phyloP scores from a whole-genome alignment of 2,797 vertebrate genomes.

The Semotilus atromaculatus region DNA sequence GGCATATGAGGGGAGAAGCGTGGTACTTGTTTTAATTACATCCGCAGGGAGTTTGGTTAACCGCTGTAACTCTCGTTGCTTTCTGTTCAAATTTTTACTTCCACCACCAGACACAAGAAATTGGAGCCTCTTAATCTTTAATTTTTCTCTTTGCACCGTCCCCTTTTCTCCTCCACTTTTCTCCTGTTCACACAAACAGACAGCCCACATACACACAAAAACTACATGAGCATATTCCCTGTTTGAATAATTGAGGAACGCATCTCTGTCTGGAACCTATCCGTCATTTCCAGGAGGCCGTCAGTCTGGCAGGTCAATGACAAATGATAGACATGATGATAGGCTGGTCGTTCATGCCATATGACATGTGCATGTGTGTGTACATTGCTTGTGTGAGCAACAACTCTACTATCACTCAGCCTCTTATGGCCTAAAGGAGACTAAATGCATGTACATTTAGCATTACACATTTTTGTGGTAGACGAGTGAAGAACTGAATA shows the following conservation, averaged over 20 bases:
- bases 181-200: constrained; percentile 45
- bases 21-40: constrained; percentile 65
- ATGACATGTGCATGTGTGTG: constrained; percentile 28
- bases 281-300: constrained; percentile 10
- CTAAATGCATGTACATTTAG: not conserved
- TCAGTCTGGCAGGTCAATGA: constrained; percentile 27
- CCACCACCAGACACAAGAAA: constrained; percentile 25
- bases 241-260: not conserved
- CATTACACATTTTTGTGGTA: no score
- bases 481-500: not conserved
- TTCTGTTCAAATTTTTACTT: constrained; percentile 43
- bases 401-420: constrained; percentile 25
- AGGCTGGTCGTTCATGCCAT: constrained; percentile 44
- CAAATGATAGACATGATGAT: constrained; percentile 39
- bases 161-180: not conserved
- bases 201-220: not conserved
- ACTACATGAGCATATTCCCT: not conserved
- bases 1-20: constrained; percentile 53
- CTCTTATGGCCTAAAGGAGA: not conserved
- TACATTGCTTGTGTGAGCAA: constrained; percentile 22
- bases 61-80: constrained; percentile 44
- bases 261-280: constrained; percentile 23
- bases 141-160: not conserved
- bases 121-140: constrained; percentile 18
- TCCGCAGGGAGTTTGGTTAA: constrained; percentile 60